phyloP scores from a whole-genome alignment of 2,113 vertebrate species.

The Alces alces region DNA sequence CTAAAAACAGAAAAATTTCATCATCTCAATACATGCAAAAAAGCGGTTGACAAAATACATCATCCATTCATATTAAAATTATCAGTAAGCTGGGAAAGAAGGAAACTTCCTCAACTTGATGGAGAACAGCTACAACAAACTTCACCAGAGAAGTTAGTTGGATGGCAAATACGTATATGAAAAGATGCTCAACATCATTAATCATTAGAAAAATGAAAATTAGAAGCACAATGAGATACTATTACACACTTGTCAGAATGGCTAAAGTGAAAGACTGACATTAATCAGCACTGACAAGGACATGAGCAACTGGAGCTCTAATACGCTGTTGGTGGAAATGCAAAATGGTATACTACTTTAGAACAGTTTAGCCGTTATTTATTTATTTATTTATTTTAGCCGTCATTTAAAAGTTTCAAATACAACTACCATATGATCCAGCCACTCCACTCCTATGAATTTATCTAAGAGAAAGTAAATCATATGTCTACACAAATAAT shows the following conservation, averaged over 20 bases:
- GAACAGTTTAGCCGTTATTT: neutral
- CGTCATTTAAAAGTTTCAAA: neutral
- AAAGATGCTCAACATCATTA: neutral
- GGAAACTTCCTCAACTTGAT: neutral
- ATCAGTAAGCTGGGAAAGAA: neutral
- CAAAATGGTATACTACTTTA: neutral
- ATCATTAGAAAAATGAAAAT: neutral
- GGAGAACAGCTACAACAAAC: neutral
- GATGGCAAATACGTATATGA: neutral
- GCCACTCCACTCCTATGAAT: neutral
- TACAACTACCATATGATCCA: neutral
- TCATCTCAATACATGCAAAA: neutral
- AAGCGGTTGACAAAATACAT: neutral
- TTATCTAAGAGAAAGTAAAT: neutral
- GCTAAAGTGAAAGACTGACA: neutral
- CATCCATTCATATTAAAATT: neutral
- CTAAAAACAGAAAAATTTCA: neutral
- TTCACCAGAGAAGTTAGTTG: neutral
- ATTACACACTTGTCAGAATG: neutral
- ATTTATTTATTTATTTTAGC: too few relatives aligned
- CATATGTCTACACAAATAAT: neutral
- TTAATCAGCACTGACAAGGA: neutral
- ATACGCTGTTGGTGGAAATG: neutral
- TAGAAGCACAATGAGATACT: neutral
- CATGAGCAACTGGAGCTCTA: neutral